Evolutionary conservation across 2,888 invertebrate genomes (phyloP).

Genomic region (Hyles lineata): DNA sequence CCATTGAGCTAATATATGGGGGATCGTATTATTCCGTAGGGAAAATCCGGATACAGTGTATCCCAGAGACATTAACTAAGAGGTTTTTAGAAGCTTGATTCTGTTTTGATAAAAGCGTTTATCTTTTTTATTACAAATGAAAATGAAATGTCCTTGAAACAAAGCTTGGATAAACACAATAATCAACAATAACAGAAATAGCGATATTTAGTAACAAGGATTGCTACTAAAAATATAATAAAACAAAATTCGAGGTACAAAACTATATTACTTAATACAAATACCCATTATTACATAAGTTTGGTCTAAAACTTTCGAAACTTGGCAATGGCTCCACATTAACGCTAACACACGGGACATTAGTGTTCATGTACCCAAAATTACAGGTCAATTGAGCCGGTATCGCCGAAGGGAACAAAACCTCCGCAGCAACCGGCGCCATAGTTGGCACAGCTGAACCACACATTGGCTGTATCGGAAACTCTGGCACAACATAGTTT

Average conservation of each 20-base stretch:
- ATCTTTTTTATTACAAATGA: no score
- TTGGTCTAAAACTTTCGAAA: conserved; percentile 39
- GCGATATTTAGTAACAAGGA: not conserved
- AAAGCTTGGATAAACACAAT: no score
- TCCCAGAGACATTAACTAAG: not conserved
- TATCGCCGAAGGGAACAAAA: conserved; percentile 54
- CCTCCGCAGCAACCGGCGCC: conserved; percentile 48
- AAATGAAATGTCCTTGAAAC: no score
- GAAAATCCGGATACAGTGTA: not conserved
- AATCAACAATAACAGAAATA: no score
- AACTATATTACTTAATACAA: conserved; percentile 41
- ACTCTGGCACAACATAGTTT: not conserved
- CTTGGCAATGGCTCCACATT: conserved; percentile 52
- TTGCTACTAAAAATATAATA: not conserved
- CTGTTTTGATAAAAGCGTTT: not conserved
- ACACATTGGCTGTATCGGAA: conserved; percentile 7
- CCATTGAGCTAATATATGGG: not conserved
- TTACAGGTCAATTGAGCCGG: conserved; percentile 58
- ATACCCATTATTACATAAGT: conserved; percentile 35
- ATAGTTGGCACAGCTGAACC: conserved; percentile 10
- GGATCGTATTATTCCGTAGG: not conserved
- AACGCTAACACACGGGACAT: conserved; percentile 53
- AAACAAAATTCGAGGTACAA: conserved; percentile 7
- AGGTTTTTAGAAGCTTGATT: not conserved
- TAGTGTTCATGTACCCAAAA: conserved; percentile 49